These are phyloP conservation scores for Limnodromus scolopaceus DNA, from an alignment of 2,797 vertebrate genomes.

Conservation along the genomic window DNA sequence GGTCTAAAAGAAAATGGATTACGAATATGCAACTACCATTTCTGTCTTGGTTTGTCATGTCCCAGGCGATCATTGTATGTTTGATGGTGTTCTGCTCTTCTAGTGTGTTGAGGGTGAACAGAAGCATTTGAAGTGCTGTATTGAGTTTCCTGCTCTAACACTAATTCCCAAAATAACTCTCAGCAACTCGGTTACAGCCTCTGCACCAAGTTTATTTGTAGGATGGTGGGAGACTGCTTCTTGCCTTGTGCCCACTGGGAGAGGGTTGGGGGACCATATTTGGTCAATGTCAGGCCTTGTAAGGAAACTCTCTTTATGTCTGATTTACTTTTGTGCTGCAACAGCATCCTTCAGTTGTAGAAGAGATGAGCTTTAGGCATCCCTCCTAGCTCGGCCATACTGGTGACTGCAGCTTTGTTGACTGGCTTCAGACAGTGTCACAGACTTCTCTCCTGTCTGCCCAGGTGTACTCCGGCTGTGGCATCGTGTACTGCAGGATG, in stretches of 20 bases:
- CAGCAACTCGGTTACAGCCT: background rate
- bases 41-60: background rate
- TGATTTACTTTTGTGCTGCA: background rate
- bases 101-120: background rate
- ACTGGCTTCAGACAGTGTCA: background rate
- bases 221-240: background rate
- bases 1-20: background rate
- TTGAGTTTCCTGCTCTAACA: background rate
- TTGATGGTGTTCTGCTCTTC: background rate
- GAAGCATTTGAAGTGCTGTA: background rate
- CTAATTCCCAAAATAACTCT: background rate
- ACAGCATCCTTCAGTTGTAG: background rate
- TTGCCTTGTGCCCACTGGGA: background rate
- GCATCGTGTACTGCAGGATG: conserved; percentile 96
- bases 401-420: background rate
- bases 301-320: background rate
- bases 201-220: background rate
- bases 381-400: background rate
- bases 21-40: background rate
- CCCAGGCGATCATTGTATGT: rapidly evolving
- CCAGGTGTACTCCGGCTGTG: conserved; percentile 86
- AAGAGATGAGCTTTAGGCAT: background rate
- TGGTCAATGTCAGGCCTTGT: background rate
- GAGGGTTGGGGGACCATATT: background rate
- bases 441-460: background rate